phyloP scores from a whole-genome alignment of 1,140 invertebrate genomes.

The Samia ricini region DNA sequence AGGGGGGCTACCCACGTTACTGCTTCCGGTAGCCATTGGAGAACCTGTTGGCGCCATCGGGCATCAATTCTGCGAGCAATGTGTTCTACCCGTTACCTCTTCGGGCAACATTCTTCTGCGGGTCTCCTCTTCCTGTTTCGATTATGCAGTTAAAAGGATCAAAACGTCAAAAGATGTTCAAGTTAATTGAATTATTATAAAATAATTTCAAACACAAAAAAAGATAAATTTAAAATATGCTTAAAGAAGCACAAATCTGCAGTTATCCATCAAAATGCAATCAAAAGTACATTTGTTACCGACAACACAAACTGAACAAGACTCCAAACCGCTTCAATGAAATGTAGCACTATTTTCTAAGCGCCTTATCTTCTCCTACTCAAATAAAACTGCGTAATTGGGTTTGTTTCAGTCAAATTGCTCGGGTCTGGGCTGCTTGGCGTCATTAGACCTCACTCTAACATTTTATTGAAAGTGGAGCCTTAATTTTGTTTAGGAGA shows the following conservation, averaged over 20 bases:
- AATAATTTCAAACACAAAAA: no score
- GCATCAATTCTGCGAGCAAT: no score
- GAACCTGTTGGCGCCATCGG: no score
- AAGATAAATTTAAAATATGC: background rate
- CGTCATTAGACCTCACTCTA: slow-evolving; percentile 33
- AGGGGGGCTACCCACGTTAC: no score
- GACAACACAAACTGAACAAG: slow-evolving; percentile 4
- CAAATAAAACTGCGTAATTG: slow-evolving; percentile 47
- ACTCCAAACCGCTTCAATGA: slow-evolving; percentile 6
- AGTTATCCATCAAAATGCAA: background rate
- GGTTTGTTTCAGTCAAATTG: slow-evolving; percentile 48
- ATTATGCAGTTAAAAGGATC: no score
- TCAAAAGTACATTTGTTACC: background rate
- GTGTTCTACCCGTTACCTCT: no score
- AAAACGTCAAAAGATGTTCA: no score
- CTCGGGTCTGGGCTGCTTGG: slow-evolving; percentile 31
- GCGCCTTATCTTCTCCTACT: slow-evolving; percentile 12
- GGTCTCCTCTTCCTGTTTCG: no score
- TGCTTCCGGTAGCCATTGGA: no score
- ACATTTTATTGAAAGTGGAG: slow-evolving; percentile 24
- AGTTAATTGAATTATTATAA: no score
- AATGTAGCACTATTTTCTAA: slow-evolving; percentile 8
- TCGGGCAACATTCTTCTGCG: no score
- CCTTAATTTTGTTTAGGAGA: slow-evolving; percentile 22
- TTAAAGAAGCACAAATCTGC: background rate